phyloP scores from a whole-genome alignment of 2,797 vertebrate genomes.

The Pseudomugil tenellus region DNA sequence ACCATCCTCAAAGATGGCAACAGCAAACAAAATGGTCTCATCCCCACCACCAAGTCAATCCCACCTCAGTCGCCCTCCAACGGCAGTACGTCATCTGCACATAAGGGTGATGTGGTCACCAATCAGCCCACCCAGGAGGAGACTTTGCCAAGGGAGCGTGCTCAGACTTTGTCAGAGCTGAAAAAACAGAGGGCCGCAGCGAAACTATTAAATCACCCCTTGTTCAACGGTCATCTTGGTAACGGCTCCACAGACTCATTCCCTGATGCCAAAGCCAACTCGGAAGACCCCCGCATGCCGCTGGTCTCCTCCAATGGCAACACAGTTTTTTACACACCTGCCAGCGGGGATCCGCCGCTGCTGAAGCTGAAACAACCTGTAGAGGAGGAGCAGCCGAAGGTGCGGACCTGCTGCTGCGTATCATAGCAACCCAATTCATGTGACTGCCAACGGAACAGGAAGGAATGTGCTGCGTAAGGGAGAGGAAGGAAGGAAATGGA shows the following conservation, averaged over 20 bases:
- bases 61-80: constrained; percentile 79
- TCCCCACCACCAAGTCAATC: constrained; percentile 78
- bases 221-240: constrained; percentile 90
- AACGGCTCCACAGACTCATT: constrained; percentile 83
- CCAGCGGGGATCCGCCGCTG: constrained; percentile 94
- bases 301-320: constrained; percentile 92
- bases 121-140: constrained; percentile 70
- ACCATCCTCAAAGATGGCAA: constrained; percentile 74
- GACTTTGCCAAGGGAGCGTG: constrained; percentile 83
- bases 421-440: constrained; percentile 79
- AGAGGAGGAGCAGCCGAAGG: constrained; percentile 90
- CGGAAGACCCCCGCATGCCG: constrained; percentile 90
- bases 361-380: constrained; percentile 94
- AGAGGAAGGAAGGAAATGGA: constrained; percentile 28
- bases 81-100: constrained; percentile 64
- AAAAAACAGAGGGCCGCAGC: constrained; percentile 93
- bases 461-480: constrained; percentile 6
- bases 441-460: constrained; percentile 24
- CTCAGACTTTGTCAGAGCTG: constrained; percentile 93
- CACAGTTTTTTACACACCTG: constrained; percentile 92
- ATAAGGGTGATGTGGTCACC: constrained; percentile 69
- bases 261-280: constrained; percentile 80
- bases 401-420: constrained; percentile 91
- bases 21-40: constrained; percentile 78
- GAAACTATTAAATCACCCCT: constrained; percentile 89